A percentile compares a stretch with the other conserved stretches of the same genome.
These are phyloP conservation scores for Pollachius pollachius DNA, from an alignment of 2,113 vertebrate genomes.

Conservation along the genomic window DNA sequence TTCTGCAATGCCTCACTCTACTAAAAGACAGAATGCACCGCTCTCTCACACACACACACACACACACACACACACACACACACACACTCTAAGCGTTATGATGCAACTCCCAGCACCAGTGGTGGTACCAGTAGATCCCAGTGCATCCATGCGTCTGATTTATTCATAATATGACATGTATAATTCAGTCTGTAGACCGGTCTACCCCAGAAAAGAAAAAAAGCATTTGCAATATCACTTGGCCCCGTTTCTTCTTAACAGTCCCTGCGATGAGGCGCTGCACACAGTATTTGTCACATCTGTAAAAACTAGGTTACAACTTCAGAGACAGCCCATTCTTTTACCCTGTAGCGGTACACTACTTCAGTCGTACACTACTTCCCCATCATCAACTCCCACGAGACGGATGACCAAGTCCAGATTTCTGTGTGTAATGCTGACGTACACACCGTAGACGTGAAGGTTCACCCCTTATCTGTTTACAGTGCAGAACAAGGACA, in stretches of 20 bases:
- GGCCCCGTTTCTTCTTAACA: background rate
- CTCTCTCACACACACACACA: background rate
- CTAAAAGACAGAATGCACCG: background rate
- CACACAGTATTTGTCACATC: background rate
- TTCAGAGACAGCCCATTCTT: background rate
- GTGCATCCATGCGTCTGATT: slow-evolving; percentile 42
- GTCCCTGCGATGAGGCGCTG: background rate
- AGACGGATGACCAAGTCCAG: too few relatives aligned
- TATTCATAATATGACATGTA: slow-evolving; percentile 61
- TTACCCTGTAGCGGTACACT: too few relatives aligned
- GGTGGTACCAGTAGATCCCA: slow-evolving; percentile 21
- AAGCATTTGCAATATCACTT: slow-evolving; percentile 26
- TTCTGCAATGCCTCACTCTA: too few relatives aligned
- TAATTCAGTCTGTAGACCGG: slow-evolving; percentile 54
- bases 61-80: background rate
- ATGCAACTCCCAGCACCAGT: slow-evolving; percentile 42
- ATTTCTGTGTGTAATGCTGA: too few relatives aligned
- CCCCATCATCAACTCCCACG: too few relatives aligned
- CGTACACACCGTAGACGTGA: too few relatives aligned
- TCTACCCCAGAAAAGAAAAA: slow-evolving; percentile 21
- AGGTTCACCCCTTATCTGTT: too few relatives aligned
- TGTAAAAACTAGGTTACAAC: background rate
- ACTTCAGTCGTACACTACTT: too few relatives aligned
- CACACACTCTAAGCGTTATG: slow-evolving; percentile 14
- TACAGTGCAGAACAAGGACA: too few relatives aligned